Evolutionary conservation across 1,140 invertebrate genomes (phyloP).

Genomic region (Megalonaias nervosa): DNA sequence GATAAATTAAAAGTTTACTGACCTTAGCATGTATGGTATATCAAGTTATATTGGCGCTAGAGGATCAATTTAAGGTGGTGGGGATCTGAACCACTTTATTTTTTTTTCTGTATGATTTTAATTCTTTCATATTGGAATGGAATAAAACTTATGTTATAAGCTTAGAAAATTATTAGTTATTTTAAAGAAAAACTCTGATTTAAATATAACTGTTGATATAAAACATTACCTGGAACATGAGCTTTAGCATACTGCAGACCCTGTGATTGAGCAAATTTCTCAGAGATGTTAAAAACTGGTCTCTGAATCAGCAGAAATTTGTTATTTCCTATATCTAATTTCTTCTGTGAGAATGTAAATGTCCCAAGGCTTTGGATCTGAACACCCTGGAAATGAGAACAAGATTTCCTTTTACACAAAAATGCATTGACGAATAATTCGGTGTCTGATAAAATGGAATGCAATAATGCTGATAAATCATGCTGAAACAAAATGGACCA

Average conservation of each 20-base stretch:
- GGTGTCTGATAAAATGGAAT: too few species aligned
- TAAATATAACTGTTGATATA: constrained; percentile 1
- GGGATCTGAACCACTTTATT: too few species aligned
- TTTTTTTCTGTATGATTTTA: not conserved
- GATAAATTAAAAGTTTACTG: too few species aligned
- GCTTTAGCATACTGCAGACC: constrained; percentile 64
- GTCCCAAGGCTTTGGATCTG: constrained; percentile 66
- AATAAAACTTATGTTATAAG: not conserved
- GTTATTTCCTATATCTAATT: constrained; percentile 69
- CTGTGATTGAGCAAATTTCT: constrained; percentile 69
- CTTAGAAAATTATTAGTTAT: not conserved
- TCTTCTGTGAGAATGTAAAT: constrained; percentile 69
- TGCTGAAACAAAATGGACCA: too few species aligned
- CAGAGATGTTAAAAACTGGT: constrained; percentile 70
- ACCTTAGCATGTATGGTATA: too few species aligned
- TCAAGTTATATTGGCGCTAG: too few species aligned
- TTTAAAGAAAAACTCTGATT: not conserved
- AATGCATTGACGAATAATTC: too few species aligned
- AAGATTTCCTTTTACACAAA: too few species aligned
- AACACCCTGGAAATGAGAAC: constrained; percentile 60
- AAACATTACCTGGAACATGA: constrained; percentile 64
- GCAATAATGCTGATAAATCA: too few species aligned
- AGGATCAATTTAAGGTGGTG: too few species aligned
- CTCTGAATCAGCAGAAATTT: constrained; percentile 69
- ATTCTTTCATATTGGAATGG: not conserved